phyloP scores from a whole-genome alignment of 1,140 invertebrate genomes.

The Heliconius congener region DNA sequence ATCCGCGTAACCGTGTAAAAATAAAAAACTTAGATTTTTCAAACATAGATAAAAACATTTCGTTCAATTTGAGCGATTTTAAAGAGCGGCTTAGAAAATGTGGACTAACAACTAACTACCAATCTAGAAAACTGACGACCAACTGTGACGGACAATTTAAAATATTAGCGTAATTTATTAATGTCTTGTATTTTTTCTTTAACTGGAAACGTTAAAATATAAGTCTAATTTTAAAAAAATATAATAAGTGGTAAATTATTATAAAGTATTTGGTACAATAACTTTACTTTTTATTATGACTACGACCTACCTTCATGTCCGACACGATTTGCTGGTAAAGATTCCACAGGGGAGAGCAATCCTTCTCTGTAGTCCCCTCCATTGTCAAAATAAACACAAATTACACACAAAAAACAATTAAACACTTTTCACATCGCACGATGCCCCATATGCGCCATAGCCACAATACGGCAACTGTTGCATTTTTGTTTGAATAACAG shows the following conservation, averaged over 20 bases:
- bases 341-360: constrained; percentile 80
- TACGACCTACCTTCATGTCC: constrained; percentile 78
- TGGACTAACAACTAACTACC: constrained; percentile 31
- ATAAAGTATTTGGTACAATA: not conserved
- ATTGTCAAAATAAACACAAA: constrained; percentile 71
- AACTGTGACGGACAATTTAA: constrained; percentile 41
- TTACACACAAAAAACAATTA: constrained; percentile 57
- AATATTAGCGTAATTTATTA: constrained; percentile 12
- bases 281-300: not conserved
- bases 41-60: constrained; percentile 39
- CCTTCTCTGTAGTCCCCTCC: constrained; percentile 79
- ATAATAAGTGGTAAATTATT: not conserved
- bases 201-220: not conserved
- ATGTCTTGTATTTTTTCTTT: not conserved
- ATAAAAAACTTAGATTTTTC: constrained; percentile 28
- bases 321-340: constrained; percentile 80
- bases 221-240: not conserved
- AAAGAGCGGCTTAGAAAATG: constrained; percentile 54
- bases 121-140: constrained; percentile 29
- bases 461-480: constrained; percentile 62
- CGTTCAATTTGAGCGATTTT: constrained; percentile 56
- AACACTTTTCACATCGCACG: constrained; percentile 56
- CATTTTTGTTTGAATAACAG: constrained; percentile 57
- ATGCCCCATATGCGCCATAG: constrained; percentile 52
- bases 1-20: constrained; percentile 33